A percentile compares a stretch with the other conserved stretches of the same genome.
phyloP scores from a whole-genome alignment of 2,888 invertebrate species.

The Anagyrus pseudococci region DNA sequence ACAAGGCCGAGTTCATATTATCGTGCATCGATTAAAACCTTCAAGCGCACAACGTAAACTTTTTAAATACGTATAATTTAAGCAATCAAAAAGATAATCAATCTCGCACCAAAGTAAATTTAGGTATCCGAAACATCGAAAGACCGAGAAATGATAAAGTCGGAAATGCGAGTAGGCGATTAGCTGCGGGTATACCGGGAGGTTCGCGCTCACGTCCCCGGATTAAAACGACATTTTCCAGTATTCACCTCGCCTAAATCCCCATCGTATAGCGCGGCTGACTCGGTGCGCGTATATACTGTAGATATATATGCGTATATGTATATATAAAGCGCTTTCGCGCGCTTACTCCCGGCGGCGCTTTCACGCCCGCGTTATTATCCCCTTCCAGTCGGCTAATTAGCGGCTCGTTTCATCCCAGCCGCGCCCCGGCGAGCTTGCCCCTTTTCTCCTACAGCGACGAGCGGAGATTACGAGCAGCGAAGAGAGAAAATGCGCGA shows the following conservation, averaged over 20 bases:
- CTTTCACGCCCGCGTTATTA: constrained; percentile 42
- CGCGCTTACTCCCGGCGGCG: constrained; percentile 37
- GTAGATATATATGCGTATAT: too few species aligned
- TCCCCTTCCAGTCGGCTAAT: constrained; percentile 59
- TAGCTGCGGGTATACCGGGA: too few species aligned
- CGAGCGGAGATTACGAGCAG: not conserved
- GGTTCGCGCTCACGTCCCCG: too few species aligned
- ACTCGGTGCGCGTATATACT: too few species aligned
- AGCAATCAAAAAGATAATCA: too few species aligned
- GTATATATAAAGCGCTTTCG: constrained; percentile 54
- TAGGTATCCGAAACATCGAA: too few species aligned
- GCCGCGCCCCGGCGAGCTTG: not conserved
- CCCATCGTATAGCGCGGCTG: too few species aligned
- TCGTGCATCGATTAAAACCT: not conserved
- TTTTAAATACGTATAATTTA: not conserved
- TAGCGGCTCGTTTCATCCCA: constrained; percentile 56
- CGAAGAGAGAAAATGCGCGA: not conserved
- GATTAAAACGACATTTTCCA: constrained; percentile 60
- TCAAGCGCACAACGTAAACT: not conserved
- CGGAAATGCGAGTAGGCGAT: too few species aligned
- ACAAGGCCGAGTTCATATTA: too few species aligned
- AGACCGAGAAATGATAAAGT: too few species aligned
- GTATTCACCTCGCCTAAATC: constrained; percentile 49
- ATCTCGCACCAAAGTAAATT: constrained; percentile 19
- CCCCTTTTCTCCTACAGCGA: constrained; percentile 3